Conservation (phyloP, 2,797 vertebrate species). For the Oryzias sinensis region DNA sequence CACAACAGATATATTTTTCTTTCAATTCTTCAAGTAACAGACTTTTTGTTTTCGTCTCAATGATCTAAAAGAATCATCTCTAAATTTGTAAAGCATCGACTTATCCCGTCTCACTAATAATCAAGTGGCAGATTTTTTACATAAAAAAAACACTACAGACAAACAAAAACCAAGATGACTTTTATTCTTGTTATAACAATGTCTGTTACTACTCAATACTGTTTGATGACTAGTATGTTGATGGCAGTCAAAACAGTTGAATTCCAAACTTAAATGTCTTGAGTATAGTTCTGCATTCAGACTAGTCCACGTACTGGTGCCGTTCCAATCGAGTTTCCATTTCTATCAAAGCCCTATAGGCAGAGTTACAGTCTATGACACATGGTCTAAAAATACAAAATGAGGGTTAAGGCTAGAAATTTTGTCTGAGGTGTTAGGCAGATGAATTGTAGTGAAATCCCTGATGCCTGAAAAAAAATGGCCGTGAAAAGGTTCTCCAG, state of each 20-base stretch:
- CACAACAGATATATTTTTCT: no score
- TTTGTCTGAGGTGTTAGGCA: slow-evolving; percentile 74
- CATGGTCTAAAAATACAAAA: slow-evolving; percentile 61
- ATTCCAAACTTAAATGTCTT: slow-evolving; percentile 54
- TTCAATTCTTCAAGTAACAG: no score
- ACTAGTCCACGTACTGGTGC: slow-evolving; percentile 57
- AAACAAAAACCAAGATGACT: slow-evolving; percentile 74
- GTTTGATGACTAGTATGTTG: slow-evolving; percentile 61
- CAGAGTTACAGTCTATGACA: slow-evolving; percentile 69
- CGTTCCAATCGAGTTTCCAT: slow-evolving; percentile 50
- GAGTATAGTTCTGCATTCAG: slow-evolving; percentile 64
- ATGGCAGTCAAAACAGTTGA: slow-evolving; percentile 66
- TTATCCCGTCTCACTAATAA: no score
- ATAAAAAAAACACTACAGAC: slow-evolving; percentile 24
- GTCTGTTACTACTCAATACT: slow-evolving; percentile 53
- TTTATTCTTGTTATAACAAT: slow-evolving; percentile 80
- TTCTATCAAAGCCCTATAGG: slow-evolving; percentile 66
- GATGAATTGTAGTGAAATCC: slow-evolving; percentile 80
- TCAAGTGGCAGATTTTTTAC: background rate
- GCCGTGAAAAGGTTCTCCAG: slow-evolving; percentile 73
- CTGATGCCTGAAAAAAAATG: slow-evolving; percentile 80
- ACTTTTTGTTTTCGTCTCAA: no score
- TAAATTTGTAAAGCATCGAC: no score
- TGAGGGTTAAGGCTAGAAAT: slow-evolving; percentile 82
- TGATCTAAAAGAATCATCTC: no score